A percentile compares a stretch with the other conserved stretches of the same genome.
These are phyloP conservation scores for Ictalurus punctatus DNA, from an alignment of 2,113 vertebrate genomes.

Conservation along the genomic window DNA sequence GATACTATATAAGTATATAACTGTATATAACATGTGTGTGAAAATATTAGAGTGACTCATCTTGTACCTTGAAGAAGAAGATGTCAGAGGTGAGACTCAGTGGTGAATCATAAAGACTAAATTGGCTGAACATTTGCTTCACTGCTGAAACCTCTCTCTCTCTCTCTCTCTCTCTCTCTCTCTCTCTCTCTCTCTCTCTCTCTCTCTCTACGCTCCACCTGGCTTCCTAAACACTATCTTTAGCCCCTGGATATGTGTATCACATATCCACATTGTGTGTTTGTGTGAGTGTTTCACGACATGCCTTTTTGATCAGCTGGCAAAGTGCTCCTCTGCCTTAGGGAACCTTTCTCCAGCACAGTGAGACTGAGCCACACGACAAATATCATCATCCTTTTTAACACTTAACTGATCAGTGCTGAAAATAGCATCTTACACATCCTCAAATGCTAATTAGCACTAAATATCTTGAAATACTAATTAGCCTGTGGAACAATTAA, in stretches of 20 bases:
- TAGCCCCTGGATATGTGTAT: neutral
- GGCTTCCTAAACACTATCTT: neutral
- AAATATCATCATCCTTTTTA: neutral
- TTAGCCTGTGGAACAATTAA: neutral
- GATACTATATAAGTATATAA: neutral
- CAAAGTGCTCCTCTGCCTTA: neutral
- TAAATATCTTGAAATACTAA: neutral
- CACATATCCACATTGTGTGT: neutral
- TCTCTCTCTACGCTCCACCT: neutral
- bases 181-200: neutral
- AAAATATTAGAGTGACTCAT: neutral
- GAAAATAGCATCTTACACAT: neutral
- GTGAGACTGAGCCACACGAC: neutral
- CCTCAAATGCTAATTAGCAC: neutral
- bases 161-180: neutral
- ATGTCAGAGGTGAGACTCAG: neutral
- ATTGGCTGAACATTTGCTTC: neutral
- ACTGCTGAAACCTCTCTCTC: neutral
- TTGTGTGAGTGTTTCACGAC: neutral
- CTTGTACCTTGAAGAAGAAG: neutral
- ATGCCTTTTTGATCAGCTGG: conserved; percentile 1
- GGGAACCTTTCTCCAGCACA: neutral
- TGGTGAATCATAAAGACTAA: neutral
- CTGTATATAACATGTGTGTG: neutral
- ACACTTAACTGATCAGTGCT: neutral